phyloP scores from a whole-genome alignment of 2,797 vertebrate genomes.

The Cirrhinus molitorella region DNA sequence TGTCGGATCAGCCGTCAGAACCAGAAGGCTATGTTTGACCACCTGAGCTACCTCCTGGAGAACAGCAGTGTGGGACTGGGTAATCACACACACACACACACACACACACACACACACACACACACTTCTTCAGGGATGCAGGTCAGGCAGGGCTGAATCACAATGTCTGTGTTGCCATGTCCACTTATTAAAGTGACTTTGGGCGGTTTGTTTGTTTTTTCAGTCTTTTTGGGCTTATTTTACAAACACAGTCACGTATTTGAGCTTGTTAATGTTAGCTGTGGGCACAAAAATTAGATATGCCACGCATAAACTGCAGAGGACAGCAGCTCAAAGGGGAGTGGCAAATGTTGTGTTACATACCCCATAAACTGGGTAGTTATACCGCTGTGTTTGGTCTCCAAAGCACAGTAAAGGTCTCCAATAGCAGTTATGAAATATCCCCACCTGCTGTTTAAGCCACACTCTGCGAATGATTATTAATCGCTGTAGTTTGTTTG shows the following conservation, averaged over 20 bases:
- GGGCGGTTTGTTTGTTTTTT: not conserved
- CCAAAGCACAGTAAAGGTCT: not conserved
- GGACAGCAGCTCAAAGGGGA: not conserved
- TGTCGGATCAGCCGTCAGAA: conserved; percentile 91
- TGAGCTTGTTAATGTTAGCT: not conserved
- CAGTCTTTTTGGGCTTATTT: not conserved
- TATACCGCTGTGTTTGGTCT: not conserved
- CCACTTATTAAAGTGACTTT: conserved; percentile 1
- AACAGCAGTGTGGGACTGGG: conserved; percentile 90
- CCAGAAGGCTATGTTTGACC: conserved; percentile 93
- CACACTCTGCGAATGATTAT: not conserved
- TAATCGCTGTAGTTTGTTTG: not conserved
- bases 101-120: conserved; percentile 16
- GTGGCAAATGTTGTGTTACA: not conserved
- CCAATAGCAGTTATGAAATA: not conserved
- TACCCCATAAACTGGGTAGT: not conserved
- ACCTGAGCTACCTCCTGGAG: conserved; percentile 88
- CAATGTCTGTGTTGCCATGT: conserved; percentile 41
- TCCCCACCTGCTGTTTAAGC: not conserved
- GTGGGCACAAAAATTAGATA: not conserved
- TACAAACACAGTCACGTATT: not conserved
- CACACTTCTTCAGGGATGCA: conserved; percentile 58
- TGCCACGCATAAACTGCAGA: not conserved
- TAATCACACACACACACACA: conserved; percentile 63
- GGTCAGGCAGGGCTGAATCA: conserved; percentile 68